phyloP scores from a whole-genome alignment of 2,113 vertebrate genomes.

The Tychaedon coryphoeus region DNA sequence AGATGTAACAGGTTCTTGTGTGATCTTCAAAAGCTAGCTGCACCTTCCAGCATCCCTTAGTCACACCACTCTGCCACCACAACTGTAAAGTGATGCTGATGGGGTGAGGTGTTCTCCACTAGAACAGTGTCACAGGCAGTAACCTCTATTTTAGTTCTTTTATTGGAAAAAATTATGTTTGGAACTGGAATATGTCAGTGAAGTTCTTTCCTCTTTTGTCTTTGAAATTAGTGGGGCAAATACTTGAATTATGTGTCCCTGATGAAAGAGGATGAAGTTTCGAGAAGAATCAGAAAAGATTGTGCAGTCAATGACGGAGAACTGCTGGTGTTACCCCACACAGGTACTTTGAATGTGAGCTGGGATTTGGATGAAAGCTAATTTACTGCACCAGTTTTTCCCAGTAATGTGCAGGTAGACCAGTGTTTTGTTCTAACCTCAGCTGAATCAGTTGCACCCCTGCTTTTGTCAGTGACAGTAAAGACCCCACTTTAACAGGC shows the following conservation, averaged over 20 bases:
- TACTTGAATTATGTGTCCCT: rapidly evolving
- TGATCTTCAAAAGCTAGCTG: neutral
- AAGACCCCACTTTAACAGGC: neutral
- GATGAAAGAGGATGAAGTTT: neutral
- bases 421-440: neutral
- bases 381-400: neutral
- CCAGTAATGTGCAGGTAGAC: neutral
- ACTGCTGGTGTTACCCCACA: neutral
- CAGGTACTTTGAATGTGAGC: neutral
- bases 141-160: neutral
- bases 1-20: neutral
- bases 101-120: neutral
- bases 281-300: neutral
- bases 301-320: neutral
- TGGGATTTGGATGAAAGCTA: neutral
- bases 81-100: no score
- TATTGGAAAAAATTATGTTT: rapidly evolving
- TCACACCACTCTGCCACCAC: neutral
- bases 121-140: neutral
- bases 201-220: rapidly evolving
- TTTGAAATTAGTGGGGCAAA: neutral
- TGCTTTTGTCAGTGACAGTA: neutral
- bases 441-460: neutral
- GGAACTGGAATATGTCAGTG: neutral
- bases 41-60: neutral